phyloP scores from a whole-genome alignment of 2,797 vertebrate species.

The Microctenopoma lineatum region DNA sequence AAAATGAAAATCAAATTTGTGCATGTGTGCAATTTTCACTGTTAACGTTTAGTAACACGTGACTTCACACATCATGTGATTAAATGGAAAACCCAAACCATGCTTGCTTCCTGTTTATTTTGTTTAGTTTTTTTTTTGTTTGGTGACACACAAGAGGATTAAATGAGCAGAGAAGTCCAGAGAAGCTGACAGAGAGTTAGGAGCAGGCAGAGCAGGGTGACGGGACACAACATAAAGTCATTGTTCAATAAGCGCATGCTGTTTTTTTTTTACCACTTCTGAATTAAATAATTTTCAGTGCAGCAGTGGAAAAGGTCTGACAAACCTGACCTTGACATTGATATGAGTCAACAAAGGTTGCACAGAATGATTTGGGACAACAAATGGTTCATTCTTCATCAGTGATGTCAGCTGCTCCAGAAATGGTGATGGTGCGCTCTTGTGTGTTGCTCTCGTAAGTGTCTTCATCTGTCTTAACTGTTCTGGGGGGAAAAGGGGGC shows the following conservation, averaged over 20 bases:
- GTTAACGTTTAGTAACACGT: not conserved
- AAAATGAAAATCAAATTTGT: not conserved
- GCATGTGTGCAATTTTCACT: not conserved
- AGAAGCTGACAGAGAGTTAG: slow-evolving; percentile 26
- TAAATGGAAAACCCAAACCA: slow-evolving; percentile 35
- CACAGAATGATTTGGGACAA: not conserved
- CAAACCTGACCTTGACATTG: not conserved
- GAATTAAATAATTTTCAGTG: not conserved
- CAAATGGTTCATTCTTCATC: slow-evolving; percentile 68
- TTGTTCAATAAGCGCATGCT: not conserved
- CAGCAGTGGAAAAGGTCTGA: not conserved
- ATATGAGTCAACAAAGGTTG: not conserved
- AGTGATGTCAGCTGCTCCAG: slow-evolving; percentile 76
- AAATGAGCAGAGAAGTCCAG: slow-evolving; percentile 32
- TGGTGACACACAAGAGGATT: slow-evolving; percentile 46
- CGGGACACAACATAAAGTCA: slow-evolving; percentile 3
- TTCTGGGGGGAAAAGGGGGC: slow-evolving; percentile 65
- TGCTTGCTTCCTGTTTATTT: slow-evolving; percentile 64
- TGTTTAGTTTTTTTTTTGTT: slow-evolving; percentile 34
- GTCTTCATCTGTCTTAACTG: slow-evolving; percentile 83
- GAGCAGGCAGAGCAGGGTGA: slow-evolving; percentile 35
- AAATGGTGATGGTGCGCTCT: slow-evolving; percentile 80
- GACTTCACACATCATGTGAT: not conserved
- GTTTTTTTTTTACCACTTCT: slow-evolving; percentile 3
- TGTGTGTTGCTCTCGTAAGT: slow-evolving; percentile 75